A percentile compares a stretch with the other conserved stretches of the same genome.
phyloP scores from a whole-genome alignment of 1,140 invertebrate species.

The Trichogramma pretiosum region DNA sequence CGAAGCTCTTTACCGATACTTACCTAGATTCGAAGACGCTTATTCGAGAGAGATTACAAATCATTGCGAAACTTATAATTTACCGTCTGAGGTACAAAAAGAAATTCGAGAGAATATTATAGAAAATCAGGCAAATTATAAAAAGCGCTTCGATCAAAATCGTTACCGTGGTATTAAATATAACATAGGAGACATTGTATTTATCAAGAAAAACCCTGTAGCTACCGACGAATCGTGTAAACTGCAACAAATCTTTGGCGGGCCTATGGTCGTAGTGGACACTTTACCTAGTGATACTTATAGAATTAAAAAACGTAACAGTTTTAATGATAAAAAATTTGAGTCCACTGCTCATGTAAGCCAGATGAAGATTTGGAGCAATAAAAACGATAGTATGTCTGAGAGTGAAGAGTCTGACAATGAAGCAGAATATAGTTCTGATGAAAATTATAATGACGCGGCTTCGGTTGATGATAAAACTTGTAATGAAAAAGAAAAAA shows the following conservation, averaged over 20 bases:
- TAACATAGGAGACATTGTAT: slow-evolving; percentile 10
- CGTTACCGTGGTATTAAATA: not conserved
- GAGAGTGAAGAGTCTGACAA: not conserved
- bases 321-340: not conserved
- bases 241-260: slow-evolving; percentile 3
- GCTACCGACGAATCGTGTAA: slow-evolving; percentile 2
- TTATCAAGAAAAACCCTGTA: not conserved
- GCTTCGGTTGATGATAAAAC: not conserved
- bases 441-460: not conserved
- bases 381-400: not conserved
- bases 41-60: not conserved
- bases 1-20: slow-evolving; percentile 12
- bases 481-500: too few relatives aligned
- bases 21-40: slow-evolving; percentile 10
- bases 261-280: slow-evolving; percentile 1
- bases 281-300: not conserved
- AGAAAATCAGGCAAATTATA: not conserved
- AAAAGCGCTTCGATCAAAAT: not conserved
- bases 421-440: too few relatives aligned
- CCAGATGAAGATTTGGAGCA: not conserved
- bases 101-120: slow-evolving; percentile 2
- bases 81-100: slow-evolving; percentile 2
- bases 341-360: not conserved
- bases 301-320: not conserved
- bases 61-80: slow-evolving; percentile 1